phyloP scores from a whole-genome alignment of 2,888 invertebrate genomes.

The Andrena dorsata region DNA sequence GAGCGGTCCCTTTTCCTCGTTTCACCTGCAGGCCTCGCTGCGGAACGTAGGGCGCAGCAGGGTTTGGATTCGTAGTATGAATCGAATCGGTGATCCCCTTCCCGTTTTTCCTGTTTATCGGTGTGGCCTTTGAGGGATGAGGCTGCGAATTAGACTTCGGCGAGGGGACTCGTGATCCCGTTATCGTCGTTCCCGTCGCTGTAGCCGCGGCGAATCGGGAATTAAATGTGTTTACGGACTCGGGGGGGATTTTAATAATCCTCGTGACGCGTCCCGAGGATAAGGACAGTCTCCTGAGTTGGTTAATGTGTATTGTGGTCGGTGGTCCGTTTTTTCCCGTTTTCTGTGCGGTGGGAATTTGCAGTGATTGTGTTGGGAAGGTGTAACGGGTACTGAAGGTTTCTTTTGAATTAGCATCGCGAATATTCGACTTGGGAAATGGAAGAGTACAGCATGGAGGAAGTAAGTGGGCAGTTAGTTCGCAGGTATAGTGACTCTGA shows the following conservation, averaged over 20 bases:
- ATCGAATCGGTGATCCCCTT: slow-evolving; percentile 12
- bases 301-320: not conserved
- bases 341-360: not conserved
- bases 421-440: too few species aligned
- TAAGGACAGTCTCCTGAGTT: not conserved
- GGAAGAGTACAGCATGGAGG: too few species aligned
- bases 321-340: not conserved
- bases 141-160: slow-evolving; percentile 27
- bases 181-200: slow-evolving; percentile 10
- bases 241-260: slow-evolving; percentile 32
- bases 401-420: not conserved
- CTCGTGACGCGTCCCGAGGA: not conserved
- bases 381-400: not conserved
- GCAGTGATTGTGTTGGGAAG: not conserved
- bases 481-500: too few species aligned
- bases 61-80: not conserved
- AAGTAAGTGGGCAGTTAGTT: too few species aligned
- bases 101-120: slow-evolving; percentile 24
- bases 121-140: slow-evolving; percentile 36
- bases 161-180: slow-evolving; percentile 20
- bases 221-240: slow-evolving; percentile 35
- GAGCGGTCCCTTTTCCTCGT: not conserved
- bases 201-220: slow-evolving; percentile 11
- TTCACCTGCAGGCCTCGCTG: not conserved
- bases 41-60: not conserved